Evolutionary conservation across 2,888 invertebrate genomes (phyloP).

Genomic region (Drosophila anomelani): DNA sequence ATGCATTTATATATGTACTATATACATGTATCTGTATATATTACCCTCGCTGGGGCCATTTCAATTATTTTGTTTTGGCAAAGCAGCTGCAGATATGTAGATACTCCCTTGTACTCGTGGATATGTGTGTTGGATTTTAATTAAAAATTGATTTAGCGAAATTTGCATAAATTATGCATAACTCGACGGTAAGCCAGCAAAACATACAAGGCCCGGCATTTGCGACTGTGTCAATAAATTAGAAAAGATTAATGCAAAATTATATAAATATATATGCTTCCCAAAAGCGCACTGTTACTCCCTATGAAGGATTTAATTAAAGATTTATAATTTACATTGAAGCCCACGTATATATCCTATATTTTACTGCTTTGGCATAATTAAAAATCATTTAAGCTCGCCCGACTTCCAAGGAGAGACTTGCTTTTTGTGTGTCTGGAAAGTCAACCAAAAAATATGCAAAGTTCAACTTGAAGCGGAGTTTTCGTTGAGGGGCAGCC

Average conservation of each 20-base stretch:
- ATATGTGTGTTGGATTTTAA: slow-evolving; percentile 60
- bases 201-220: slow-evolving; percentile 47
- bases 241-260: slow-evolving; percentile 74
- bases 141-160: slow-evolving; percentile 76
- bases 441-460: slow-evolving; percentile 51
- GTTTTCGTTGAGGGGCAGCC: not conserved
- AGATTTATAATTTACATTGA: slow-evolving; percentile 58
- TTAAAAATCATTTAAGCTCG: slow-evolving; percentile 64
- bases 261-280: slow-evolving; percentile 34
- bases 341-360: slow-evolving; percentile 7
- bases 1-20: not conserved
- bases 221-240: slow-evolving; percentile 70
- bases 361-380: slow-evolving; percentile 46
- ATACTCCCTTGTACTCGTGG: not conserved
- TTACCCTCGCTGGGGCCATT: slow-evolving; percentile 13
- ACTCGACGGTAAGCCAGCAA: slow-evolving; percentile 64
- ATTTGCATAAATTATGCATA: slow-evolving; percentile 78
- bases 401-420: slow-evolving; percentile 1
- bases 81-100: slow-evolving; percentile 14
- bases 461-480: slow-evolving; percentile 46
- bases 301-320: slow-evolving; percentile 40
- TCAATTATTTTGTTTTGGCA: slow-evolving; percentile 46
- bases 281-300: slow-evolving; percentile 12
- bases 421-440: slow-evolving; percentile 5
- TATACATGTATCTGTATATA: slow-evolving; percentile 4